Percentiles rank a stretch among this genome's conserved stretches.
phyloP scores from a whole-genome alignment of 2,888 invertebrate species.

The Lepidocyrtoides sp. region DNA sequence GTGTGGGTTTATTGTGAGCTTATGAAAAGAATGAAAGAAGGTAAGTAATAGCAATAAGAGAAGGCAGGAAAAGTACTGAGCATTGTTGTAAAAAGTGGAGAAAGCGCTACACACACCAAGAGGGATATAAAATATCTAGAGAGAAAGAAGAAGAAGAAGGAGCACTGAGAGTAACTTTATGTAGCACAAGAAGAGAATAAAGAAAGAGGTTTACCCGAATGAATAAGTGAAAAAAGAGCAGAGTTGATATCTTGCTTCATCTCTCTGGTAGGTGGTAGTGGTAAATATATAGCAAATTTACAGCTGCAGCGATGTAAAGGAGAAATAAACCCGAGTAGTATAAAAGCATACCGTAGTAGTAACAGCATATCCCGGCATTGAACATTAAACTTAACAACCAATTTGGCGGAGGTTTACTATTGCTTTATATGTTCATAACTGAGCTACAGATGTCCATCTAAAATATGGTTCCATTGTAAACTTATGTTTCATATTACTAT shows the following conservation, averaged over 20 bases:
- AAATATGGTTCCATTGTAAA: background rate
- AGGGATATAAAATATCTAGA: constrained; percentile 39
- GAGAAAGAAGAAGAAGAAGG: constrained; percentile 26
- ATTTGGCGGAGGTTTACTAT: constrained; percentile 59
- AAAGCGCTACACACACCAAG: constrained; percentile 37
- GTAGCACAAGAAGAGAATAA: constrained; percentile 5
- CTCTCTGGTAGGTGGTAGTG: constrained; percentile 6
- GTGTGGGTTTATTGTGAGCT: background rate
- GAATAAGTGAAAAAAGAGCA: constrained; percentile 64
- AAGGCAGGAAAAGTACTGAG: constrained; percentile 53
- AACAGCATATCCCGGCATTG: background rate
- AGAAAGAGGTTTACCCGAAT: constrained; percentile 54
- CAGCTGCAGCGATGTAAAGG: background rate
- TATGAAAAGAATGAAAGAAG: constrained; percentile 36
- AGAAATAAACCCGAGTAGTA: background rate
- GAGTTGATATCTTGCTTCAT: constrained; percentile 58
- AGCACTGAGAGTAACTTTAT: constrained; percentile 22
- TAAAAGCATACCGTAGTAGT: background rate
- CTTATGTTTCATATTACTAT: too few relatives aligned
- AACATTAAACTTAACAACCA: constrained; percentile 76
- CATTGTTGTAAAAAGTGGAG: constrained; percentile 67
- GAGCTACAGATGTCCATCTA: background rate
- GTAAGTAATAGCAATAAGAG: constrained; percentile 63
- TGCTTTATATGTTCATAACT: constrained; percentile 4
- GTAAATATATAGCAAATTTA: background rate